Percentiles rank a stretch among this genome's conserved stretches.
Conservation (phyloP, 2,797 vertebrate genomes). For the Falco naumanni region DNA sequence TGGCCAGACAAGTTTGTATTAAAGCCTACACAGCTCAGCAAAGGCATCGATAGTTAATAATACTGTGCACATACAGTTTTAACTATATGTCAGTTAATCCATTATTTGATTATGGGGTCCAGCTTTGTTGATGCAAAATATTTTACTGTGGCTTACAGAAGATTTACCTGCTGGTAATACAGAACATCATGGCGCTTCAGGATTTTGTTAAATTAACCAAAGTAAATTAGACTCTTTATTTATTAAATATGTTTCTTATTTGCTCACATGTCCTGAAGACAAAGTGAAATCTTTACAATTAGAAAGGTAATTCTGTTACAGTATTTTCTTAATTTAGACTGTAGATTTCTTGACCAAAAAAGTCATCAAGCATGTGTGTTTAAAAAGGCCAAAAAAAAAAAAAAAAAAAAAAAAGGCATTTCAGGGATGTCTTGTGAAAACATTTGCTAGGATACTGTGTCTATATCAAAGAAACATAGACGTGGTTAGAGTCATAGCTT, state of each 20-base stretch:
- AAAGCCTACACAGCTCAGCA: neutral
- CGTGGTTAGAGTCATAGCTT: neutral
- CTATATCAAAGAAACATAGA: neutral
- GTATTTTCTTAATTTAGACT: neutral
- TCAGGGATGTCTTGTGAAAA: neutral
- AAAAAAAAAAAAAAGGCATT: neutral
- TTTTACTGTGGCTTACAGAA: neutral
- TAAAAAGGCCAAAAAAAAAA: neutral
- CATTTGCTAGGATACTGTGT: neutral
- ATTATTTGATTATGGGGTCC: neutral
- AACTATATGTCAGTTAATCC: neutral
- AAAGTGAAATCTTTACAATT: neutral
- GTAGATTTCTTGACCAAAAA: neutral
- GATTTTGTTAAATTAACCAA: slow-evolving; percentile 5
- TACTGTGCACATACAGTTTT: neutral
- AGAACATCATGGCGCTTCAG: neutral
- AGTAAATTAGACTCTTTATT: neutral
- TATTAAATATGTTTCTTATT: slow-evolving; percentile 13
- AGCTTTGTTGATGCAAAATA: neutral
- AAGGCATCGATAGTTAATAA: neutral
- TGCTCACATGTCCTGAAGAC: neutral
- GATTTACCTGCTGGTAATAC: neutral
- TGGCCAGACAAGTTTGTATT: neutral
- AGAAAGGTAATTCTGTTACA: neutral
- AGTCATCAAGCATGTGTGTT: neutral